A percentile compares a stretch with the other conserved stretches of the same genome.
phyloP scores from a whole-genome alignment of 2,797 vertebrate genomes.

The Gobionotothen gibberifrons region DNA sequence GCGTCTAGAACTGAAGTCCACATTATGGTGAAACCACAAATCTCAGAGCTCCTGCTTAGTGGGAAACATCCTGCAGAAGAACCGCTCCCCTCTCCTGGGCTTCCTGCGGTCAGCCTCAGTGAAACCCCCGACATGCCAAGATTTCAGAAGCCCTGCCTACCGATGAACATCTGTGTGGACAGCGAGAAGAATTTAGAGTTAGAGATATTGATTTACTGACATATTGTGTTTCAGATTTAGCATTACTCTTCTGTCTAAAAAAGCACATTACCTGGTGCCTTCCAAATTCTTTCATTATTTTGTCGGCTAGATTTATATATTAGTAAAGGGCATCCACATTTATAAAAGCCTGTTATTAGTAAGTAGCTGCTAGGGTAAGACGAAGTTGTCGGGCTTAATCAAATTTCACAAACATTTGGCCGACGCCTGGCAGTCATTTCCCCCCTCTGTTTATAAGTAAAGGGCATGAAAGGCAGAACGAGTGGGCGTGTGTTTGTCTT shows the following conservation, averaged over 20 bases:
- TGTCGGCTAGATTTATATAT: constrained; percentile 27
- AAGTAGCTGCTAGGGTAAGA: constrained; percentile 40
- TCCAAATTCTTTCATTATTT: constrained; percentile 38
- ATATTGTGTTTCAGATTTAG: constrained; percentile 3
- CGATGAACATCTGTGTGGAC: constrained; percentile 48
- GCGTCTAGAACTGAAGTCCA: constrained; percentile 28
- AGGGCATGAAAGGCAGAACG: constrained; percentile 44
- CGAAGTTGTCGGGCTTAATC: constrained; percentile 62
- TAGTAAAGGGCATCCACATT: constrained; percentile 33
- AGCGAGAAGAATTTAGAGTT: constrained; percentile 21
- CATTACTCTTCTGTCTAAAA: constrained; percentile 12
- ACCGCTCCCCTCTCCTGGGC: constrained; percentile 25
- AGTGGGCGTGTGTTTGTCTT: constrained; percentile 62
- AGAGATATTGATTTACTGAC: constrained; percentile 40
- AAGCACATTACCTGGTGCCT: not conserved
- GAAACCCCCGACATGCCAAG: constrained; percentile 23
- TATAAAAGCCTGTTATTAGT: constrained; percentile 16
- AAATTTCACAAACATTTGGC: constrained; percentile 64
- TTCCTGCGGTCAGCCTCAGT: constrained; percentile 43
- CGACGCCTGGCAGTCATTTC: constrained; percentile 57
- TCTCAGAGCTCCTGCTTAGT: constrained; percentile 40
- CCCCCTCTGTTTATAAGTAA: constrained; percentile 45
- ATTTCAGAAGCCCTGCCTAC: constrained; percentile 26
- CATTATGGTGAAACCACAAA: constrained; percentile 62
- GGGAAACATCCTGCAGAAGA: constrained; percentile 56